phyloP scores from a whole-genome alignment of 2,888 invertebrate genomes.

The Archips xylosteana region DNA sequence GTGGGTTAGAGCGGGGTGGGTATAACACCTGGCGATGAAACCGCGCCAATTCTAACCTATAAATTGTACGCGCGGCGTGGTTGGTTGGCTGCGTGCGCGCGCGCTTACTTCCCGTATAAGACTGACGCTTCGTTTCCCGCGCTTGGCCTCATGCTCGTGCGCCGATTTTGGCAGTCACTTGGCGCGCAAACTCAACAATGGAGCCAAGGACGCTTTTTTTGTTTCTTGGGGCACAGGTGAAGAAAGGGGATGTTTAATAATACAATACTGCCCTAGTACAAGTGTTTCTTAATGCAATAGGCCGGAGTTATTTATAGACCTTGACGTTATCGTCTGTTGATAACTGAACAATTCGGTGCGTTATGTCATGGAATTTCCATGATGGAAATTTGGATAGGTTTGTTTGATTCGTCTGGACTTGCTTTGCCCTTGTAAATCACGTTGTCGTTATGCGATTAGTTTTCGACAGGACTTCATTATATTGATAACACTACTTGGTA shows the following conservation, averaged over 20 bases:
- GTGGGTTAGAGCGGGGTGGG: constrained; percentile 69
- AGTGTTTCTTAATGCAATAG: constrained; percentile 18
- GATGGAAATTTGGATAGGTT: constrained; percentile 12
- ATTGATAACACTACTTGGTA: too few species aligned
- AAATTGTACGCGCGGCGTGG: constrained; percentile 56
- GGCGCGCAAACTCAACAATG: constrained; percentile 81
- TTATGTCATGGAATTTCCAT: constrained; percentile 40
- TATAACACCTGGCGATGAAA: constrained; percentile 77
- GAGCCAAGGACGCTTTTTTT: constrained; percentile 82
- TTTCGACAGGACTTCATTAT: not conserved
- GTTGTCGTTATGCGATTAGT: not conserved
- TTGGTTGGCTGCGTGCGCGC: constrained; percentile 72
- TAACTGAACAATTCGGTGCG: constrained; percentile 5
- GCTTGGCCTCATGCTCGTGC: constrained; percentile 63
- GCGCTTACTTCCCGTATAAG: constrained; percentile 64
- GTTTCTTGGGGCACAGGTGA: constrained; percentile 74
- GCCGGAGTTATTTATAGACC: constrained; percentile 24
- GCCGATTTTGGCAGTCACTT: constrained; percentile 81
- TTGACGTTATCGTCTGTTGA: constrained; percentile 32
- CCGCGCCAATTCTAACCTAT: constrained; percentile 84
- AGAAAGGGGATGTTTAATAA: constrained; percentile 63
- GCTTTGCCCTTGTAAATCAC: not conserved
- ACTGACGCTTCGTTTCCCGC: constrained; percentile 75
- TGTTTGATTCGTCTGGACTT: not conserved
- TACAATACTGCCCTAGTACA: constrained; percentile 24